Conservation (phyloP, 2,113 vertebrate genomes). For the human (Homo sapiens) region DNA sequence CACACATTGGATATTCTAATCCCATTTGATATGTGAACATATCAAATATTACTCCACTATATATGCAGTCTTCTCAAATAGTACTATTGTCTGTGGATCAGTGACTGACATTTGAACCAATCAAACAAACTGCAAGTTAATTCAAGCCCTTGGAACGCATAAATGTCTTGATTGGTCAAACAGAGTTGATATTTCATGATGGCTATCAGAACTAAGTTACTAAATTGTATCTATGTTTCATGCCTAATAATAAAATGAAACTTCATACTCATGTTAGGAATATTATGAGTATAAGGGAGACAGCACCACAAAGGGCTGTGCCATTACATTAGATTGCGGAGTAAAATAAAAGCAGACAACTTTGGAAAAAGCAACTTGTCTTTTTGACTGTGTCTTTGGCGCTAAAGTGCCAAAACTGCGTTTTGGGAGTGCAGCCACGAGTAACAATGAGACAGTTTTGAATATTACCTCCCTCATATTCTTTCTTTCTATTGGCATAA, state of each 20-base stretch:
- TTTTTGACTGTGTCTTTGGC: neutral
- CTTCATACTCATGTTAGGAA: neutral
- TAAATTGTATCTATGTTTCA: neutral
- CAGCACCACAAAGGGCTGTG: neutral
- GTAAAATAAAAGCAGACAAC: neutral
- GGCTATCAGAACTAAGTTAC: neutral
- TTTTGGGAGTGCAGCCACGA: neutral
- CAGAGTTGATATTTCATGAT: neutral
- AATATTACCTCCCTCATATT: neutral
- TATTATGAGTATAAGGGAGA: neutral
- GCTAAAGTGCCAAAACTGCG: neutral
- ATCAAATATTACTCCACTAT: neutral
- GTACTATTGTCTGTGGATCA: neutral
- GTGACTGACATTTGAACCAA: conserved; percentile 6
- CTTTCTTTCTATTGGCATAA: neutral
- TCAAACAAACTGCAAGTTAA: neutral
- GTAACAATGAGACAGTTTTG: neutral
- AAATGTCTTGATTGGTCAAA: neutral
- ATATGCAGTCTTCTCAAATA: neutral
- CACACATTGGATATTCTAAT: neutral
- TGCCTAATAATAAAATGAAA: neutral
- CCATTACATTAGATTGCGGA: neutral
- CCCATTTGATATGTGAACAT: neutral
- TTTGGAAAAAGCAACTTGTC: neutral
- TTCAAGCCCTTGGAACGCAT: neutral